phyloP scores from a whole-genome alignment of 2,888 invertebrate species.

The Rhagium mordax region DNA sequence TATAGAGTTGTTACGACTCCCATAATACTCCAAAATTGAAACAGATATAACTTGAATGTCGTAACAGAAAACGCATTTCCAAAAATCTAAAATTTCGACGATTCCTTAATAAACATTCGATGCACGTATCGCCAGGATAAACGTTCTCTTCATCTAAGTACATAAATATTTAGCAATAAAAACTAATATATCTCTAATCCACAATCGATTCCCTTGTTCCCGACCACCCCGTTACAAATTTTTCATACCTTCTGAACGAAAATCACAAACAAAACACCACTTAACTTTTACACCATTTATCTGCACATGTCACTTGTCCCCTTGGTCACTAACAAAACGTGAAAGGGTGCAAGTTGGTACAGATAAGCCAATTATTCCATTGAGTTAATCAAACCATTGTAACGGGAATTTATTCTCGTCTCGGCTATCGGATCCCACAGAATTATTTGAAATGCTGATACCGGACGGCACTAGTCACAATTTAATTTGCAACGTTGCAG shows the following conservation, averaged over 20 bases:
- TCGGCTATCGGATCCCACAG: constrained; percentile 7
- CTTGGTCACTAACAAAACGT: constrained; percentile 39
- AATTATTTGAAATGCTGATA: background rate
- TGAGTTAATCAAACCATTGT: constrained; percentile 50
- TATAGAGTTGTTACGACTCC: no score
- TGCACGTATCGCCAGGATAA: no score
- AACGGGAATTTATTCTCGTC: constrained; percentile 47
- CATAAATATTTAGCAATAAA: no score
- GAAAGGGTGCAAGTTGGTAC: constrained; percentile 34
- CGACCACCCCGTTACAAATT: background rate
- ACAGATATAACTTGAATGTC: no score
- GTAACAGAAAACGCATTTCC: no score
- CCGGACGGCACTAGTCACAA: background rate
- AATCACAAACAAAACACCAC: constrained; percentile 6
- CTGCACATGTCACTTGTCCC: constrained; percentile 35
- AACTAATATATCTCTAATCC: no score
- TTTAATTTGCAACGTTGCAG: background rate
- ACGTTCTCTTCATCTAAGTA: no score
- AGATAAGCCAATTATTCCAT: constrained; percentile 52
- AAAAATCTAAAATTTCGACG: no score
- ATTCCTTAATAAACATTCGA: no score
- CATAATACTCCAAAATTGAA: no score
- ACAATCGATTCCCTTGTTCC: no score
- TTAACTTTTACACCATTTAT: constrained; percentile 20
- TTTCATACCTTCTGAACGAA: constrained; percentile 18